Evolutionary conservation across 2,797 vertebrate genomes (phyloP), one percentile per base, ranked within the genome.

Genomic region (Merluccius polli): DNA sequence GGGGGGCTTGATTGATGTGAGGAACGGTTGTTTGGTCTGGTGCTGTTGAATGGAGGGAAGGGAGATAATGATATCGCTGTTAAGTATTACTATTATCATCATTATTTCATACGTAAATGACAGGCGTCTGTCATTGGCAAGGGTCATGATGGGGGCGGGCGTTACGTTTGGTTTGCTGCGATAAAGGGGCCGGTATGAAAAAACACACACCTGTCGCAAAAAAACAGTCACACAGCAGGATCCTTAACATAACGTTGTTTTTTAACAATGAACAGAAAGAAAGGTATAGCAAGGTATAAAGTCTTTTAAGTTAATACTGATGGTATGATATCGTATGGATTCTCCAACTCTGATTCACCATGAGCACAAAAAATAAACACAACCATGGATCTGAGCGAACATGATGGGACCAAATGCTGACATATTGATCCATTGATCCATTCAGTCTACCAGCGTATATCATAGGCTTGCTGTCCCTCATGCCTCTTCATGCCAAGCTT

Each of bases 61-160:
- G 78, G 78, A 67, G 48, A 48, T 73, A 68, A 82, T 78, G 59
- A 82, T 81, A 48, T 11, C 6, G 33, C 24, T 30, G 24, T 52
- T 52, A n/a, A 21, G 5, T n/a, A 52, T 52, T n/a, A n/a, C 21
- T 52, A 52, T 52, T 18, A 52, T 48, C 2, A 18, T 48, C 13
- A 15, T 48, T n/a, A n/a, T 70, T 67, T 70, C 74, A 29, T 73
- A 77, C n/a, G 77, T 75, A 75, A 79, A 38, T 79, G 77, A 76
- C 79, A 29, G 72, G 74, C 73, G 79, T 79, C 75, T 74, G 70
- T 73, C 52, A 70, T 87, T 52, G 48, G 24, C 24, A 29, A 27
- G 11, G 24, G 24, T 27, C 65, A 12, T 67, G 65, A 15, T 30
- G 11, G 24, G 3, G 11, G 4, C 9, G 1, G 65, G 65, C 27